Evolutionary conservation across 1,140 invertebrate species (phyloP), one percentile per base, ranked within the genome.

Genomic region (Drosophila lowei): DNA sequence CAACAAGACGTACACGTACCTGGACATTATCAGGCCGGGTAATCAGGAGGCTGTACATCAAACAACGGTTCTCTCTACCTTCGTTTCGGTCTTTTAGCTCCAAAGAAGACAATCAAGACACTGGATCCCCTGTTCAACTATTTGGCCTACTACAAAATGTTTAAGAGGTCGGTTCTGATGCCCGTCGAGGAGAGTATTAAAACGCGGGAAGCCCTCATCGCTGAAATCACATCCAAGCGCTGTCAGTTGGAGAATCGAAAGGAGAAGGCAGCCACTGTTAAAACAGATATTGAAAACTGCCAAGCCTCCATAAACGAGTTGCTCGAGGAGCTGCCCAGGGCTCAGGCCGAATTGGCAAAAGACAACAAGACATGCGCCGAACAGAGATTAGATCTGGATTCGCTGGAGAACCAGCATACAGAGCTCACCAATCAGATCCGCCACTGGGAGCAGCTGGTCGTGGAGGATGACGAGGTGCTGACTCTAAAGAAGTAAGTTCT

Each of bases 1-100:
- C 7, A 57, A 55, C 16, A 83, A 77, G 44, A 71, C 68, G 0
- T 90, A 78, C 21, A 73, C 55, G 0, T 90, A 90, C 43, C 48
- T 70, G 15, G 88, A 90, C 9, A 64, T 90, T 4, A 72, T 88
- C 11, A 65, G 71, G 8, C 88, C 88, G 61, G 74, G 88, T 90
- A 58, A 38, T 18, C 18, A 18, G 1, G 76, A 18, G 34, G 41
- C 2, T 30, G 2, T 0, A 8, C 13, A 42, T 11, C 15, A 13
- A 6, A 18, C 6, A 15, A 9, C 9, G 18, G 11, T 18, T 8
- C 2, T 11, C 6, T 34, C 30, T 9, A 0, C 3, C 2, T 6
- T 0, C 23, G 5, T 25, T 25, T 25, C 23, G 23, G 4, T 25
- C 3, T 52, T 28, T 3, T 30, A 90, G 88, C 73, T 34, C 56